These are phyloP conservation scores for Chymomyza costata DNA, from an alignment of 1,140 invertebrate genomes.

Conservation along the genomic window DNA sequence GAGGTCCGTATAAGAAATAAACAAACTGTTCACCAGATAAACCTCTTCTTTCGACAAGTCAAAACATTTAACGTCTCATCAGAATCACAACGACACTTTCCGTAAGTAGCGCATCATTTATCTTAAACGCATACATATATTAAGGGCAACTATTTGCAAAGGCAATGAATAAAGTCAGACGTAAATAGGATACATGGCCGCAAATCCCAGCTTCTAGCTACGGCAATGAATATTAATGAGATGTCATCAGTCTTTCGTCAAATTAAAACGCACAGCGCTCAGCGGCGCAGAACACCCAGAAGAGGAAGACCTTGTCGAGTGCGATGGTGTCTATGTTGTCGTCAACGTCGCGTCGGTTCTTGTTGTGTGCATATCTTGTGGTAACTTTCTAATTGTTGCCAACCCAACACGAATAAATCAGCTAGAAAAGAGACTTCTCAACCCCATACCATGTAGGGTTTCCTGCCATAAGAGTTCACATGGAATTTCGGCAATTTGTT, in stretches of 20 bases:
- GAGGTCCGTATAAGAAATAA: too few relatives aligned
- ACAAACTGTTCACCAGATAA: too few relatives aligned
- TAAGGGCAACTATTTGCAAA: constrained; percentile 15
- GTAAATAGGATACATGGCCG: constrained; percentile 59
- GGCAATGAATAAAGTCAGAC: constrained; percentile 48
- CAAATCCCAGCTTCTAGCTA: constrained; percentile 57
- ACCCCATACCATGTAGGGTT: constrained; percentile 1
- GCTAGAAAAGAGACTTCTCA: constrained; percentile 37
- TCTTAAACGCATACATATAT: too few relatives aligned
- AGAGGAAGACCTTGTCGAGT: constrained; percentile 5
- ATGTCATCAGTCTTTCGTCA: constrained; percentile 74
- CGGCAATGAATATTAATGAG: constrained; percentile 74
- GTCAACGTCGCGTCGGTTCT: background rate
- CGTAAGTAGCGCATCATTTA: background rate
- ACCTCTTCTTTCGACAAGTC: background rate
- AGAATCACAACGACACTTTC: constrained; percentile 31
- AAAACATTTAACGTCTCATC: constrained; percentile 58
- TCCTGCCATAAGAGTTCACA: too few relatives aligned
- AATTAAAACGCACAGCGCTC: constrained; percentile 67
- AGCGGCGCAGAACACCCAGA: constrained; percentile 36
- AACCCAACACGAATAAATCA: constrained; percentile 73
- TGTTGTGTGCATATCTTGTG: constrained; percentile 53
- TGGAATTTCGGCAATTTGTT: constrained; percentile 62
- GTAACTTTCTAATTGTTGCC: constrained; percentile 74
- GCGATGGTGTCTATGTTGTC: background rate